Evolutionary conservation across 2,113 vertebrate genomes (phyloP).

Genomic region (Mustelus asterias): DNA sequence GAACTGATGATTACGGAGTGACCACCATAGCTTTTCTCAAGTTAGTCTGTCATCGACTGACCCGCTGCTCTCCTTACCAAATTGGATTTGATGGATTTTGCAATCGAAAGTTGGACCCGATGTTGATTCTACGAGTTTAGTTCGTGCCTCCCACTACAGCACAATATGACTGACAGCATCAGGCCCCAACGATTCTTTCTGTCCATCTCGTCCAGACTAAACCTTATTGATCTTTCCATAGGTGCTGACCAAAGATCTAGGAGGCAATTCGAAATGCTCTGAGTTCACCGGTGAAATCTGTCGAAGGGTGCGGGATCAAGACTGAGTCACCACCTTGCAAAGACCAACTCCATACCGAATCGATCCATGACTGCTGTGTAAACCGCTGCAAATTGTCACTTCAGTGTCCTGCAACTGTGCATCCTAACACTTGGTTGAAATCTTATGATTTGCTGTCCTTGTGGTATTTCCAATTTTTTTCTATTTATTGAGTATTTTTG

Average conservation of each 20-base stretch:
- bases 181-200: not conserved
- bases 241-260: conserved; percentile 85
- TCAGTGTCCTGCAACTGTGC: not conserved
- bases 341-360: not conserved
- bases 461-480: not conserved
- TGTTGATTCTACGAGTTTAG: not conserved
- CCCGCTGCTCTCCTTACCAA: not conserved
- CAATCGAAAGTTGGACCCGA: not conserved
- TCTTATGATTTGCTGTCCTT: not conserved
- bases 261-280: conserved; percentile 84
- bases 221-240: conserved; percentile 44
- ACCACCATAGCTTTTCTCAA: not conserved
- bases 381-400: not conserved
- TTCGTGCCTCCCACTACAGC: not conserved
- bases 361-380: too few relatives aligned
- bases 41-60: not conserved
- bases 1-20: not conserved
- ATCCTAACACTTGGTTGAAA: not conserved
- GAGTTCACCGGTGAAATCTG: conserved; percentile 90
- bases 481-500: conserved; percentile 31
- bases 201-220: not conserved
- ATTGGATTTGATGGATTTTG: not conserved
- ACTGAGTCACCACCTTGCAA: conserved; percentile 42
- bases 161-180: not conserved
- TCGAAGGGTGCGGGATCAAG: conserved; percentile 66